Evolutionary conservation across 2,797 vertebrate genomes (phyloP).

Genomic region (Sebastes diaconus): DNA sequence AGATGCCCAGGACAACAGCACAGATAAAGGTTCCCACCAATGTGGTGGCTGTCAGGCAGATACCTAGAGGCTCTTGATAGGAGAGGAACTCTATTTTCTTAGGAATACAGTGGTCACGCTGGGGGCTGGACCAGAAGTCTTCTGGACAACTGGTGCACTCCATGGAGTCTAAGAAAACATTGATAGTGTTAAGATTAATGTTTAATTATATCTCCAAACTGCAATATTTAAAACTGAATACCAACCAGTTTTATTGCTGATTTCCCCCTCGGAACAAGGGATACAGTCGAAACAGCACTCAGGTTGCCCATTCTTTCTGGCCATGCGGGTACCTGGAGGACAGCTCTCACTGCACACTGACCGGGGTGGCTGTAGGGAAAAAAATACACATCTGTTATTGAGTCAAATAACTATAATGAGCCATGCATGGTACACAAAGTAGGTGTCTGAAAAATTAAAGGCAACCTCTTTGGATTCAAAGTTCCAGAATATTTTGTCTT

Average conservation of each 20-base stretch:
- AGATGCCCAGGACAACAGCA: constrained; percentile 57
- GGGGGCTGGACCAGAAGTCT: constrained; percentile 56
- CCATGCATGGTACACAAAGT: neutral
- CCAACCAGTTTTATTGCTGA: neutral
- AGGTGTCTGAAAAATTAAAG: neutral
- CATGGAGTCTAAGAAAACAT: constrained; percentile 53
- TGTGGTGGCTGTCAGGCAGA: constrained; percentile 58
- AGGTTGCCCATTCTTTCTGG: constrained; percentile 43
- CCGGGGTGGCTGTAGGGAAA: constrained; percentile 30
- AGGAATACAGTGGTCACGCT: constrained; percentile 62
- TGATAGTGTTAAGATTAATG: neutral
- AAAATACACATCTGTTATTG: neutral
- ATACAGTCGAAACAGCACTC: constrained; percentile 77
- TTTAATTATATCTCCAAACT: neutral
- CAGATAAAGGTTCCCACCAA: constrained; percentile 52
- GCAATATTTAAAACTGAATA: neutral
- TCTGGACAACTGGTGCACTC: constrained; percentile 69
- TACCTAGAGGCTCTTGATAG: constrained; percentile 57
- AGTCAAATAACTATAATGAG: neutral
- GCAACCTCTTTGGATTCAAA: constrained; percentile 45
- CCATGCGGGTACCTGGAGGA: constrained; percentile 68
- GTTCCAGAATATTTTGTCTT: constrained; percentile 76
- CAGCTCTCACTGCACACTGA: constrained; percentile 77
- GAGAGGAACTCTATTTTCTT: constrained; percentile 77
- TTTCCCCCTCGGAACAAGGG: constrained; percentile 50